Evolutionary conservation across 2,113 vertebrate genomes (phyloP).

Genomic region (Enhydra lutris): DNA sequence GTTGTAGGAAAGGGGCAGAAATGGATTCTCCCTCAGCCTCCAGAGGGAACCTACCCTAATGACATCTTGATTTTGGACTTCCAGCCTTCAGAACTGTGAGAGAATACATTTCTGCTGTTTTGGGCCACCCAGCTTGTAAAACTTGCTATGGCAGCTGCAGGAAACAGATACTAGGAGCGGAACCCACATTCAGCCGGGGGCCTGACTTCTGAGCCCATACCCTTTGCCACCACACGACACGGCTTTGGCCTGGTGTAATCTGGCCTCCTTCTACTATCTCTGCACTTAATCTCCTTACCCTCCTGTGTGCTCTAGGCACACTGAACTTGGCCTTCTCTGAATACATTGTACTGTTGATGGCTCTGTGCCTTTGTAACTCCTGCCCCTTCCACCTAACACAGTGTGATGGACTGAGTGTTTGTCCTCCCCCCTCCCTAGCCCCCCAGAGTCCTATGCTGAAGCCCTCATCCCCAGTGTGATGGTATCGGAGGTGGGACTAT

Average conservation of each 20-base stretch:
- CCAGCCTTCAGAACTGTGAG: not conserved
- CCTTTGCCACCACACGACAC: not conserved
- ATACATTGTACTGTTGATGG: not conserved
- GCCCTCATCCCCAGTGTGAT: not conserved
- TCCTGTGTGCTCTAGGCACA: not conserved
- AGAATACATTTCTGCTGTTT: not conserved
- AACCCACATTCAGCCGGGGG: not conserved
- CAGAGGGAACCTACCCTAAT: not conserved
- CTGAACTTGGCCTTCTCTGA: not conserved
- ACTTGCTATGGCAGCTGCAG: not conserved
- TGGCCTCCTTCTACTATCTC: not conserved
- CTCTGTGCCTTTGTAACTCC: not conserved
- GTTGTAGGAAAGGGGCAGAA: not conserved
- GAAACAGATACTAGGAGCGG: not conserved
- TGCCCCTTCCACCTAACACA: accelerated
- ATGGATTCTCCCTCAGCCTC: not conserved
- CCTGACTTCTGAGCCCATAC: not conserved
- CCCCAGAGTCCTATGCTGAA: not conserved
- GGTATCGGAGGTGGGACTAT: not conserved
- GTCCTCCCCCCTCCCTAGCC: too few relatives aligned
- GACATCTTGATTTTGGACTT: not conserved
- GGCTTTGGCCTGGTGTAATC: not conserved
- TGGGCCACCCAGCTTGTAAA: not conserved
- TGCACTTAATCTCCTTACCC: not conserved
- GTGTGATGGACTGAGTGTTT: not conserved